Evolutionary conservation across 1,140 invertebrate species (phyloP).

Genomic region (Apocrypta bakeri): DNA sequence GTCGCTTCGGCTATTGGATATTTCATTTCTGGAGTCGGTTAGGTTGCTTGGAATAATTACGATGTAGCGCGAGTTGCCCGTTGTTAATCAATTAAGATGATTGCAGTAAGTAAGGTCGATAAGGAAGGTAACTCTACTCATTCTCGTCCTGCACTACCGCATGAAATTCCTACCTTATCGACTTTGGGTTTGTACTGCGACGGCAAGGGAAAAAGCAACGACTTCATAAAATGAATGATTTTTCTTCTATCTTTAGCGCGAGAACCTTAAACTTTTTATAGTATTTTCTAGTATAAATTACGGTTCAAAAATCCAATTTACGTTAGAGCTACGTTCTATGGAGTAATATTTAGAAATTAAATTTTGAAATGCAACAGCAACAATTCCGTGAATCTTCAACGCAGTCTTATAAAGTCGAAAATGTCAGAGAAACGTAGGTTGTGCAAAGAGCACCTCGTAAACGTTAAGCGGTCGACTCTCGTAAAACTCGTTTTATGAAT

Average conservation of each 20-base stretch:
- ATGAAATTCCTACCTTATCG: constrained; percentile 27
- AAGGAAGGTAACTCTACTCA: constrained; percentile 1
- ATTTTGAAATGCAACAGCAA: no score
- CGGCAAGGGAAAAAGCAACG: no score
- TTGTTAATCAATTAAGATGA: neutral
- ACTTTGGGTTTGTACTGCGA: neutral
- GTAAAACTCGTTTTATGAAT: neutral
- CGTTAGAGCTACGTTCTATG: neutral
- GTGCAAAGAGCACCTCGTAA: neutral
- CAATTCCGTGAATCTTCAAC: no score
- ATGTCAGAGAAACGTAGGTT: neutral
- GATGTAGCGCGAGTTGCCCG: no score
- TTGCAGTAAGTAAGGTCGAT: neutral
- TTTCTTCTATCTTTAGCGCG: no score
- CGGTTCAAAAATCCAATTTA: no score
- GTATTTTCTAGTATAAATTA: no score
- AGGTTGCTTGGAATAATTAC: neutral
- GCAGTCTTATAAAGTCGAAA: neutral
- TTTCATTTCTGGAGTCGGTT: neutral
- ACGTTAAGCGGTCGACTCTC: neutral
- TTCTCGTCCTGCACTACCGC: neutral
- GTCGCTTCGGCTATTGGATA: neutral
- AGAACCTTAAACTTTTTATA: no score
- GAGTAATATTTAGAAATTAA: no score
- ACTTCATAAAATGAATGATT: no score